A percentile compares a stretch with the other conserved stretches of the same genome.
These are phyloP conservation scores for Nerophis ophidion DNA, from an alignment of 2,113 vertebrate genomes.

Conservation along the genomic window DNA sequence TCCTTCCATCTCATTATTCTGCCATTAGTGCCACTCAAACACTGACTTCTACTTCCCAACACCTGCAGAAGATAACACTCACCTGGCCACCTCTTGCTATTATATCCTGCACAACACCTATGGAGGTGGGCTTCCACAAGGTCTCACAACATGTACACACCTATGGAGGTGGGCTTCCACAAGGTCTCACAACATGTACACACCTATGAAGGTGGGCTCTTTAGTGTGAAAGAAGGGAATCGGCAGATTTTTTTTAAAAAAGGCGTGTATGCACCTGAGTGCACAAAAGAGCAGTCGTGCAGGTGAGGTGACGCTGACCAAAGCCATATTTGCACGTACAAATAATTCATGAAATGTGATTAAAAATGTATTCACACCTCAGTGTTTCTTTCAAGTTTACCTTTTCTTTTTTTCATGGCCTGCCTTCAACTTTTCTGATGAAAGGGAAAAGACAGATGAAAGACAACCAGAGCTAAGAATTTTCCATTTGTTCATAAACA, in stretches of 20 bases:
- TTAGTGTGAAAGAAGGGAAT: neutral
- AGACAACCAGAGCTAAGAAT: too few relatives aligned
- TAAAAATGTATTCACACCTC: constrained; percentile 27
- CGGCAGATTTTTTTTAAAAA: too few relatives aligned
- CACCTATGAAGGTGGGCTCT: neutral
- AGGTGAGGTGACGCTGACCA: constrained; percentile 3
- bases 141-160: neutral
- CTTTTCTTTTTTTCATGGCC: constrained; percentile 5
- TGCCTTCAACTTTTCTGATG: neutral
- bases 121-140: neutral
- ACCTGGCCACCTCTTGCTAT: neutral
- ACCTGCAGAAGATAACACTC: constrained; percentile 42
- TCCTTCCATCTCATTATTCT: constrained; percentile 60
- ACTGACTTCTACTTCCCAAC: constrained; percentile 51
- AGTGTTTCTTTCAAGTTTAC: constrained; percentile 1
- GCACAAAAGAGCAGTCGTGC: neutral
- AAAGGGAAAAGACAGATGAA: neutral
- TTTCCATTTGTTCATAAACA: too few relatives aligned
- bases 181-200: constrained; percentile 1
- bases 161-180: neutral
- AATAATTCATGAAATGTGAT: constrained; percentile 24
- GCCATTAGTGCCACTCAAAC: constrained; percentile 54
- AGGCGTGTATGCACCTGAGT: neutral
- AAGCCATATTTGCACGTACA: neutral
- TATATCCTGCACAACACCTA: too few relatives aligned